Evolutionary conservation across 1,140 invertebrate species (phyloP).

Genomic region (Brachionus calyciflorus): DNA sequence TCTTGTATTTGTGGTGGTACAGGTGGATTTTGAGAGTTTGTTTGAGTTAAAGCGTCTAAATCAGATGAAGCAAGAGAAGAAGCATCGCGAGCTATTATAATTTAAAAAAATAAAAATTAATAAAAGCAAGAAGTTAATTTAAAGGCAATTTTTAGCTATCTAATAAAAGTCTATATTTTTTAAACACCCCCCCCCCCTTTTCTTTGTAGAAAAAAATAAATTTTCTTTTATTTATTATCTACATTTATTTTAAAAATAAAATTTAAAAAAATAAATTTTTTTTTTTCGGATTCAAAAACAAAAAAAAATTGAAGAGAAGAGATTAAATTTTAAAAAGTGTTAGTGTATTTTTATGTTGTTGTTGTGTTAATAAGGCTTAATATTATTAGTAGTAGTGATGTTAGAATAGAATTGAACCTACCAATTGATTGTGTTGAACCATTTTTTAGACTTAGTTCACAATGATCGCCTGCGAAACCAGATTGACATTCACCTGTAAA

Average conservation of each 20-base stretch:
- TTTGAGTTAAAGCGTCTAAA: not conserved
- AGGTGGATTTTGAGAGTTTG: not conserved
- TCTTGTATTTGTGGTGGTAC: not conserved
- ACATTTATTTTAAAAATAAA: conserved; percentile 5
- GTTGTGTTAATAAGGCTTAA: conserved; percentile 6
- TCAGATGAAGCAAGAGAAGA: conserved; percentile 33
- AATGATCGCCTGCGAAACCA: conserved; percentile 44
- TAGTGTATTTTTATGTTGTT: not conserved
- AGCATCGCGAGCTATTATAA: not conserved
- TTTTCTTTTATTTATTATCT: not conserved
- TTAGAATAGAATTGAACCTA: conserved; percentile 33
- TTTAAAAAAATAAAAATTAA: not conserved
- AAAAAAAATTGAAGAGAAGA: no score
- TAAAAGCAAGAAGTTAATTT: conserved; percentile 8
- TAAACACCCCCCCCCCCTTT: not conserved
- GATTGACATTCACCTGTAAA: conserved; percentile 33
- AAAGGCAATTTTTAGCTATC: not conserved
- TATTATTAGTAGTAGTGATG: not conserved
- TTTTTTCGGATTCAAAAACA: not conserved
- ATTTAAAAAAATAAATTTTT: conserved; percentile 11
- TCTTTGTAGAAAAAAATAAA: no score
- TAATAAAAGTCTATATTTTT: not conserved
- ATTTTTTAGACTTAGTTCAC: conserved; percentile 32
- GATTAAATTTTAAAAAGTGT: no score
- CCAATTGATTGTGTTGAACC: conserved; percentile 30